phyloP scores from a whole-genome alignment of 2,797 vertebrate species.

The Yasuhikotakia modesta region DNA sequence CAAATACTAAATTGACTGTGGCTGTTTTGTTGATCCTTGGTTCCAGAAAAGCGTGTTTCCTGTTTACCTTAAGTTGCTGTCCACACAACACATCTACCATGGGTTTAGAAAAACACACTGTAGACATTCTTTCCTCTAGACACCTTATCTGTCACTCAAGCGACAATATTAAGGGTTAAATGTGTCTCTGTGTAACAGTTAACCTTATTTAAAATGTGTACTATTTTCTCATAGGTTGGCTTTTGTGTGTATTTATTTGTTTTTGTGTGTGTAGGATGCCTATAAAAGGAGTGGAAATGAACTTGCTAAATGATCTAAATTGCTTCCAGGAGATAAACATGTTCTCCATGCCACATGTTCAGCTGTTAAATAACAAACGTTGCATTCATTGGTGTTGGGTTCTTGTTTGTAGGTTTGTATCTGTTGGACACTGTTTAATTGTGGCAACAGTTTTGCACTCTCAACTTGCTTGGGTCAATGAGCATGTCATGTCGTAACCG shows the following conservation, averaged over 20 bases:
- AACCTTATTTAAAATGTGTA: too few relatives aligned
- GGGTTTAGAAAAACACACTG: too few relatives aligned
- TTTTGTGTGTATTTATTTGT: too few relatives aligned
- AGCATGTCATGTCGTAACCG: too few relatives aligned
- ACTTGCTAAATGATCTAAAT: slow-evolving; percentile 1
- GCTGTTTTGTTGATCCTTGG: too few relatives aligned
- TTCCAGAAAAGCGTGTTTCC: slow-evolving; percentile 3
- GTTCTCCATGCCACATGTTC: background rate
- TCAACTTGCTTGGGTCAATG: too few relatives aligned
- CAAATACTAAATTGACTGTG: background rate
- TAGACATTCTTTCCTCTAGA: background rate
- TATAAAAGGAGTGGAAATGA: background rate
- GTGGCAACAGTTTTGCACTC: too few relatives aligned
- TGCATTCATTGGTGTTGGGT: background rate
- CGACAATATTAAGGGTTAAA: too few relatives aligned
- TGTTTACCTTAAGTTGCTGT: background rate
- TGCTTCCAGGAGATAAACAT: slow-evolving; percentile 11
- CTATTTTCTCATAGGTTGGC: too few relatives aligned
- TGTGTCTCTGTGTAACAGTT: too few relatives aligned
- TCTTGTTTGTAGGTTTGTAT: slow-evolving; percentile 11
- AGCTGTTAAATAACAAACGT: slow-evolving; percentile 20
- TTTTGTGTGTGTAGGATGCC: too few relatives aligned
- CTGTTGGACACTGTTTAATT: background rate
- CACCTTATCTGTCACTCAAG: too few relatives aligned
- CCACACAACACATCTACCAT: background rate